Percentiles rank a stretch among this genome's conserved stretches.
Conservation (phyloP, 2,113 vertebrate species). For the Nymphicus hollandicus region DNA sequence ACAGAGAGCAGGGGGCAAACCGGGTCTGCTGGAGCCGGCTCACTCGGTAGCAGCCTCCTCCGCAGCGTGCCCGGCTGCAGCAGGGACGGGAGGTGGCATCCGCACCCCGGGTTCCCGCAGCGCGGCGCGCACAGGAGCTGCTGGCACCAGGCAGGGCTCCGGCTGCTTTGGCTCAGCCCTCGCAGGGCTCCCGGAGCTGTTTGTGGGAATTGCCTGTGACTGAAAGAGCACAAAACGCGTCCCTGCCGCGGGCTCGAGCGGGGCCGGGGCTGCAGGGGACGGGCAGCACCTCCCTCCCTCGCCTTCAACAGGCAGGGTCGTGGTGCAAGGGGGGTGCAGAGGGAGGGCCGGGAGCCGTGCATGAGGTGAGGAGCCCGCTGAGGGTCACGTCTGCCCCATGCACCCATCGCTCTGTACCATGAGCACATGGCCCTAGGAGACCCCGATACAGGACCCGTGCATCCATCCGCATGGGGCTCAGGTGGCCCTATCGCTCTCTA, state of each 20-base stretch:
- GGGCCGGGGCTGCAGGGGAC: neutral
- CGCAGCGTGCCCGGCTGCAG: fast-evolving
- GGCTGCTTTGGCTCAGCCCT: neutral
- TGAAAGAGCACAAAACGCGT: fast-evolving
- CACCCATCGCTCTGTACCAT: fast-evolving
- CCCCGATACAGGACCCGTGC: neutral
- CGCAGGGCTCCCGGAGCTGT: fast-evolving
- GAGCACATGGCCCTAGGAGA: neutral
- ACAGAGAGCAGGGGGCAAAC: neutral
- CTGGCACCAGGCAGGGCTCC: neutral
- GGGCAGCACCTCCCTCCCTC: neutral
- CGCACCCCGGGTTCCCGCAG: neutral
- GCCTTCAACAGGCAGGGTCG: fast-evolving
- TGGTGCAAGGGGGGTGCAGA: neutral
- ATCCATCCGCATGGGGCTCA: neutral
- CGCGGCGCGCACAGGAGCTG: neutral
- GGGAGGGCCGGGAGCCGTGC: neutral
- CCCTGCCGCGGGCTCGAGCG: neutral
- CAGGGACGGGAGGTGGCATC: neutral
- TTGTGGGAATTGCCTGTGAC: neutral
- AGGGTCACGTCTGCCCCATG: neutral
- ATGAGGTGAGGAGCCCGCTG: fast-evolving
- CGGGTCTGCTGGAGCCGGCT: neutral
- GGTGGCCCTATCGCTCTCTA: neutral
- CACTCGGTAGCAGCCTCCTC: neutral